These are phyloP conservation scores for Sesia apiformis DNA, from an alignment of 2,888 invertebrate species.

Conservation along the genomic window DNA sequence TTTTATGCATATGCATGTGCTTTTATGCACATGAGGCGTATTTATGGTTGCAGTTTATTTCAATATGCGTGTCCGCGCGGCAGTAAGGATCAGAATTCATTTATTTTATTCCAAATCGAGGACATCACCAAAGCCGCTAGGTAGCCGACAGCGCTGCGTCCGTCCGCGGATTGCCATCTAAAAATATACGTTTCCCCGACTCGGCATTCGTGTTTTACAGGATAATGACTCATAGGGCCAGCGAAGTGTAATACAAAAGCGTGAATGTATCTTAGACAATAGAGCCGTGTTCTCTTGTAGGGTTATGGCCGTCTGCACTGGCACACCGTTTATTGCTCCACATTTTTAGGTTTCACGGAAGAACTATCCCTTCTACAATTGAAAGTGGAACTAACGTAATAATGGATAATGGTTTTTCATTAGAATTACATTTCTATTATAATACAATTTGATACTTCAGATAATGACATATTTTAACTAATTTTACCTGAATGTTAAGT, in stretches of 20 bases:
- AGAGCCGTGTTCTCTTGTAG: slow-evolving; percentile 6
- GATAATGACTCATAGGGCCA: slow-evolving; percentile 60
- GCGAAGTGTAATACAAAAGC: slow-evolving; percentile 31
- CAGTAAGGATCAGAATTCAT: slow-evolving; percentile 2
- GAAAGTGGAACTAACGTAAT: too few species aligned
- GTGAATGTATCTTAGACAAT: slow-evolving; percentile 31
- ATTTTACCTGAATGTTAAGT: too few species aligned
- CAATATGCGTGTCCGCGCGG: background rate
- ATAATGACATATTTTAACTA: too few species aligned
- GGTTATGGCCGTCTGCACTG: background rate
- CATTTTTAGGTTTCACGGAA: background rate
- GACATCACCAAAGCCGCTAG: slow-evolving; percentile 23
- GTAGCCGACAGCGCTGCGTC: slow-evolving; percentile 26
- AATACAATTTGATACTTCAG: too few species aligned
- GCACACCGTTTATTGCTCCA: background rate
- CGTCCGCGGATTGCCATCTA: slow-evolving; percentile 51
- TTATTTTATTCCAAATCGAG: slow-evolving; percentile 18
- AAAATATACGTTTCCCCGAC: slow-evolving; percentile 61
- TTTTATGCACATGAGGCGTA: too few species aligned
- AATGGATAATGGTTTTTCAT: too few species aligned
- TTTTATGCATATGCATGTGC: too few species aligned
- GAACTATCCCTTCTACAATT: too few species aligned
- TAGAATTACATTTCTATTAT: too few species aligned
- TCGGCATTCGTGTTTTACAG: slow-evolving; percentile 54
- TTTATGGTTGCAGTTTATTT: too few species aligned